Conservation (phyloP, 2,113 vertebrate species). For the Cottus gobio region DNA sequence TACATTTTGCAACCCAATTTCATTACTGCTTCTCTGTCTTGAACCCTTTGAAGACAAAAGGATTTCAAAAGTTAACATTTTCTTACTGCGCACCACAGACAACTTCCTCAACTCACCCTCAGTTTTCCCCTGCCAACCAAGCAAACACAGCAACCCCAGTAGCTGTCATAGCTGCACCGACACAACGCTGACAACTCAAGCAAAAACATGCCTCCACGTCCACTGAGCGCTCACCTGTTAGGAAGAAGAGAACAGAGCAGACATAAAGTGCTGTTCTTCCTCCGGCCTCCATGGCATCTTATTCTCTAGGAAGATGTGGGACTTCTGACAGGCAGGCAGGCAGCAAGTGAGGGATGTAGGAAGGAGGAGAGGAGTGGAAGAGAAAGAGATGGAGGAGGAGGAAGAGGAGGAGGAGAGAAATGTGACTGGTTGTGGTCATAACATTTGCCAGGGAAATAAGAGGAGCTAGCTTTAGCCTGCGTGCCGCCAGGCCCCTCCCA, state of each 20-base stretch:
- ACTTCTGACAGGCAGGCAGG: conserved; percentile 61
- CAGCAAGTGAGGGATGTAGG: conserved; percentile 58
- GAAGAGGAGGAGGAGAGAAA: conserved; percentile 67
- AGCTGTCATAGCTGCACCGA: conserved; percentile 10
- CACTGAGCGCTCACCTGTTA: conserved; percentile 76
- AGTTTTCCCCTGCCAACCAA: conserved; percentile 28
- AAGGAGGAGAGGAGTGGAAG: conserved; percentile 50
- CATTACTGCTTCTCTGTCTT: neutral
- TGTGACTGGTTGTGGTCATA: conserved; percentile 78
- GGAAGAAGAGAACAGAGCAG: conserved; percentile 60
- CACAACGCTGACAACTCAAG: conserved; percentile 19
- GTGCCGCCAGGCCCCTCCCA: conserved; percentile 75
- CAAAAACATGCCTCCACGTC: neutral
- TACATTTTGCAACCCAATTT: conserved; percentile 14
- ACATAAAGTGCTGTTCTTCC: conserved; percentile 53
- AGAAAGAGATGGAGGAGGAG: conserved; percentile 34
- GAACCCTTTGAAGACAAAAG: neutral
- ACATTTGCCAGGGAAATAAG: conserved; percentile 83
- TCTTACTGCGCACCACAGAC: neutral
- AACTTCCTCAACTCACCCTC: conserved; percentile 27
- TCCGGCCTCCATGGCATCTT: conserved; percentile 81
- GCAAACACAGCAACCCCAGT: conserved; percentile 53
- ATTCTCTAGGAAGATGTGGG: conserved; percentile 67
- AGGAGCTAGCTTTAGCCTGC: conserved; percentile 60
- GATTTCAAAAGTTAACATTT: conserved; percentile 31